A percentile compares a stretch with the other conserved stretches of the same genome.
Evolutionary conservation across 2,797 vertebrate species (phyloP).

Genomic region (Galagoides demidoff): DNA sequence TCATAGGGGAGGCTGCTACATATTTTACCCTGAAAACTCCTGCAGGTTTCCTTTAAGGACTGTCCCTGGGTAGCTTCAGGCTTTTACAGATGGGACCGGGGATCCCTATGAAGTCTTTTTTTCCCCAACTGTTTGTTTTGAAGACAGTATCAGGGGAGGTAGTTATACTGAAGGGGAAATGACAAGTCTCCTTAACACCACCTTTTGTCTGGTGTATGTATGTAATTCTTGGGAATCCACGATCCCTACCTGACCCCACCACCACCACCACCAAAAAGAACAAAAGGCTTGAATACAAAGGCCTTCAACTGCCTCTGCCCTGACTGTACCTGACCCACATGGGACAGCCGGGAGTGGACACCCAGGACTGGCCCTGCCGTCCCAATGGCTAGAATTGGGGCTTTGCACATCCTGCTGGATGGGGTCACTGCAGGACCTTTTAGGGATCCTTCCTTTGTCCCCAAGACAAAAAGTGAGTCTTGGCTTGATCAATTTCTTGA

Average conservation of each 20-base stretch:
- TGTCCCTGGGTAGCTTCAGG: background rate
- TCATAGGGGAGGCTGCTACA: background rate
- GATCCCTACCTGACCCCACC: too few relatives aligned
- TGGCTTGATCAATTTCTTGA: background rate
- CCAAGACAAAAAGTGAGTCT: background rate
- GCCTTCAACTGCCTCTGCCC: too few relatives aligned
- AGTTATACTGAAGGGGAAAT: background rate
- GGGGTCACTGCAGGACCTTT: too few relatives aligned
- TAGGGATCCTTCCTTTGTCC: background rate
- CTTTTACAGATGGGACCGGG: background rate
- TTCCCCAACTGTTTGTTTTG: background rate
- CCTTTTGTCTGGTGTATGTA: background rate
- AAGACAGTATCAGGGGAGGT: background rate
- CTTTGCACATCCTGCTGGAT: rapidly evolving
- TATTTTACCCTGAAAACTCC: background rate
- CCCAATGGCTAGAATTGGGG: background rate
- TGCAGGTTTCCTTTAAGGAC: background rate
- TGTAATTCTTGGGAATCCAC: background rate
- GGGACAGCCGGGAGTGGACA: background rate
- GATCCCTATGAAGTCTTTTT: background rate
- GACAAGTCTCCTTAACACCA: background rate
- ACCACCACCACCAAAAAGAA: background rate
- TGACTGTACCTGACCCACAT: too few relatives aligned
- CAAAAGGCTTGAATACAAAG: background rate
- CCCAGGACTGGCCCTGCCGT: too few relatives aligned